These are phyloP conservation scores for Buathra laborator DNA, from an alignment of 2,888 invertebrate genomes.

Conservation along the genomic window DNA sequence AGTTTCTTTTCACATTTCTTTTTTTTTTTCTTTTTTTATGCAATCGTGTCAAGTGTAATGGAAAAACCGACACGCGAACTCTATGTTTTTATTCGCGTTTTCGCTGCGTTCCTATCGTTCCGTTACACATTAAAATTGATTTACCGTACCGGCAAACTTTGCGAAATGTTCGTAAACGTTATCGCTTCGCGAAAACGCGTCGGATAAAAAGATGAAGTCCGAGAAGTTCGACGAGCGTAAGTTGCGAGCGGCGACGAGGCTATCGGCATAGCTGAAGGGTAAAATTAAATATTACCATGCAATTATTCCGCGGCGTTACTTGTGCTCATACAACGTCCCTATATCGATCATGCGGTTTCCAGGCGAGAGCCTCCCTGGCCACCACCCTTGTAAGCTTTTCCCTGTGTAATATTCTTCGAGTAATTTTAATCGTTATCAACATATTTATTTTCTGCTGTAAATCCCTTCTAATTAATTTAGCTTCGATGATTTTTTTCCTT, in stretches of 20 bases:
- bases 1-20: slow-evolving; percentile 5
- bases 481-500: not conserved
- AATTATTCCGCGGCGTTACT: slow-evolving; percentile 47
- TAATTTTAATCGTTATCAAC: not conserved
- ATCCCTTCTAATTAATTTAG: not conserved
- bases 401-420: not conserved
- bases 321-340: slow-evolving; percentile 42
- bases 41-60: not conserved
- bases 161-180: slow-evolving; percentile 18
- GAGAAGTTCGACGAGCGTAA: not conserved
- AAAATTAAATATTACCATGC: slow-evolving; percentile 44
- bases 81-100: not conserved
- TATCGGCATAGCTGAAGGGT: not conserved
- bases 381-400: slow-evolving; percentile 51
- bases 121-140: slow-evolving; percentile 54
- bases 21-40: not conserved
- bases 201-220: not conserved
- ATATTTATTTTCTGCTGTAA: not conserved
- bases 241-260: not conserved
- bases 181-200: slow-evolving; percentile 10
- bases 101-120: slow-evolving; percentile 31
- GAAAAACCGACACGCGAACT: slow-evolving; percentile 12
- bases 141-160: not conserved
- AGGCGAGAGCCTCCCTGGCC: slow-evolving; percentile 34
- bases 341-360: slow-evolving; percentile 62